Conservation (phyloP, 1,140 invertebrate genomes). For the Nautilus pompilius region DNA sequence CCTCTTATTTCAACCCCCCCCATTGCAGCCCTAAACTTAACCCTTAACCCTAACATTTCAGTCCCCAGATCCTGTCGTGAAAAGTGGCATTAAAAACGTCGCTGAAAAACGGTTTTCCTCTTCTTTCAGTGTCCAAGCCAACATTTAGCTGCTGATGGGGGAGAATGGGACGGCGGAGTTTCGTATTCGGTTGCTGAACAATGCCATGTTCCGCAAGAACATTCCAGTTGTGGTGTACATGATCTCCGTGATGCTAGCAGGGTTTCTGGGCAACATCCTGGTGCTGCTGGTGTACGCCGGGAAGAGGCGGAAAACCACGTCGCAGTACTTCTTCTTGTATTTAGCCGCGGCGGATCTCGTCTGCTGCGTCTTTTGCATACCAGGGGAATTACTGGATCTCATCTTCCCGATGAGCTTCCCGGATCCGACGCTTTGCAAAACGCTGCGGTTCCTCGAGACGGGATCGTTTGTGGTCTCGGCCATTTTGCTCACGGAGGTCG, state of each 20-base stretch:
- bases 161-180: no score
- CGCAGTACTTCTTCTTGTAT: constrained; percentile 45
- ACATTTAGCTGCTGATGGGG: no score
- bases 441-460: constrained; percentile 41
- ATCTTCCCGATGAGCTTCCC: constrained; percentile 44
- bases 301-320: constrained; percentile 37
- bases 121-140: no score
- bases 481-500: constrained; percentile 40
- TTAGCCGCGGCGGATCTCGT: constrained; percentile 44
- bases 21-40: no score
- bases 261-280: constrained; percentile 40
- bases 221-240: constrained; percentile 45
- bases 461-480: constrained; percentile 44
- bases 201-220: constrained; percentile 38
- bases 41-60: no score
- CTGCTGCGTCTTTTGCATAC: constrained; percentile 46
- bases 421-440: constrained; percentile 39
- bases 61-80: no score
- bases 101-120: no score
- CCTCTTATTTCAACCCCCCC: no score
- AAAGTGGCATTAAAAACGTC: no score
- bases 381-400: constrained; percentile 46
- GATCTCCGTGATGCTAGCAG: constrained; percentile 32
- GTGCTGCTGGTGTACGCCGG: constrained; percentile 41
- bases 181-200: constrained; percentile 16